These are phyloP conservation scores for Castor canadensis DNA, from an alignment of 2,113 vertebrate genomes.

Conservation along the genomic window DNA sequence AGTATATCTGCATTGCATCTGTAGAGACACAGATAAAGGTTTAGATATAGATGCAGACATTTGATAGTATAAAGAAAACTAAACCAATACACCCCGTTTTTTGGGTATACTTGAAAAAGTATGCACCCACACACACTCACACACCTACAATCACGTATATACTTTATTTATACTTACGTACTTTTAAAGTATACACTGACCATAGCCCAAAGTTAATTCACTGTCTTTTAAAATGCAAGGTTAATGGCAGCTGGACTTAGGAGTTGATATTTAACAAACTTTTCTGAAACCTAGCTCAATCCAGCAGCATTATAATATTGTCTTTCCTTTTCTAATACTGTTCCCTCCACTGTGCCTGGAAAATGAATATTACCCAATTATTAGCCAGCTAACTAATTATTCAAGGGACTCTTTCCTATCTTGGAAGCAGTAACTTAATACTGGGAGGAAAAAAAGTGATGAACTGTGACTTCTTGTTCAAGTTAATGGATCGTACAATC, in stretches of 20 bases:
- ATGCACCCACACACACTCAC: background rate
- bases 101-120: too few species aligned
- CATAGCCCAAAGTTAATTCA: background rate
- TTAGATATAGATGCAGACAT: background rate
- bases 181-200: background rate
- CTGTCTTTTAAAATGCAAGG: background rate
- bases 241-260: background rate
- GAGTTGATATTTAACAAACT: background rate
- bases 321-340: conserved; percentile 8
- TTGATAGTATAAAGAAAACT: background rate
- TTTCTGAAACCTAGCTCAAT: background rate
- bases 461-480: conserved; percentile 45
- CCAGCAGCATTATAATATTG: too few species aligned
- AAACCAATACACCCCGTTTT: background rate
- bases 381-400: conserved; percentile 49
- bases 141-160: background rate
- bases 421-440: background rate
- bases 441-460: background rate
- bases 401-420: background rate
- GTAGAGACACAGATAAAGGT: background rate
- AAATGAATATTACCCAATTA: conserved; percentile 57
- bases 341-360: background rate
- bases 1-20: background rate
- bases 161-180: background rate
- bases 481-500: conserved; percentile 41